Conservation (phyloP, 2,797 vertebrate genomes). For the Halcyon chelicuti region DNA sequence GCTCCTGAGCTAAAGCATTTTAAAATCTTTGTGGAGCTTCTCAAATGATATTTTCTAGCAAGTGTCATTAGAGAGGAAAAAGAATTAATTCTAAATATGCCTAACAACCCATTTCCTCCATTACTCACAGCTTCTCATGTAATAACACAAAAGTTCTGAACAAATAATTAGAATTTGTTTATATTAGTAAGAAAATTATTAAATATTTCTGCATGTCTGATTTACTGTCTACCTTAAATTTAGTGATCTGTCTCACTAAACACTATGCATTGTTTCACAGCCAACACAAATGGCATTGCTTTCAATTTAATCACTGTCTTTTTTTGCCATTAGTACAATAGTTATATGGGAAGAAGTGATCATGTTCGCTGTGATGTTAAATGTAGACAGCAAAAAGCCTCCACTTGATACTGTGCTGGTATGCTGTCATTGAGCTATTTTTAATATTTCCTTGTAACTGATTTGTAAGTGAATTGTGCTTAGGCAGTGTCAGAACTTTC, state of each 20-base stretch:
- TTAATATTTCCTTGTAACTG: slow-evolving; percentile 94
- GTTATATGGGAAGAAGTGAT: slow-evolving; percentile 79
- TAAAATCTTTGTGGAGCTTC: background rate
- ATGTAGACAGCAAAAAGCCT: slow-evolving; percentile 84
- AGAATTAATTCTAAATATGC: background rate
- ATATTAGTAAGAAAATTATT: slow-evolving; percentile 66
- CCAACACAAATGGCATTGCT: slow-evolving; percentile 80
- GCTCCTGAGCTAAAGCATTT: background rate
- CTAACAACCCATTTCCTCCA: background rate
- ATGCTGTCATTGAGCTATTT: slow-evolving; percentile 89
- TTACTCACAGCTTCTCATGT: background rate
- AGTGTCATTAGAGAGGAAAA: background rate
- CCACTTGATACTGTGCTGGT: slow-evolving; percentile 86
- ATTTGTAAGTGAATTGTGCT: slow-evolving; percentile 95
- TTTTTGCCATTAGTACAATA: slow-evolving; percentile 82
- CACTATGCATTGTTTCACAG: slow-evolving; percentile 79
- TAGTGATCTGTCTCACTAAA: slow-evolving; percentile 73
- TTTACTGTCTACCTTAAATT: slow-evolving; percentile 77
- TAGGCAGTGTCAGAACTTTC: slow-evolving; percentile 93
- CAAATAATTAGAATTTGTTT: slow-evolving; percentile 72
- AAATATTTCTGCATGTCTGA: slow-evolving; percentile 72
- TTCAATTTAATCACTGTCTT: slow-evolving; percentile 79
- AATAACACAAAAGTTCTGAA: background rate
- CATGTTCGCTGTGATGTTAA: slow-evolving; percentile 81
- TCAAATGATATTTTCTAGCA: background rate